A percentile compares a stretch with the other conserved stretches of the same genome.
phyloP scores from a whole-genome alignment of 2,888 invertebrate genomes.

The Cryptus viduatorius region DNA sequence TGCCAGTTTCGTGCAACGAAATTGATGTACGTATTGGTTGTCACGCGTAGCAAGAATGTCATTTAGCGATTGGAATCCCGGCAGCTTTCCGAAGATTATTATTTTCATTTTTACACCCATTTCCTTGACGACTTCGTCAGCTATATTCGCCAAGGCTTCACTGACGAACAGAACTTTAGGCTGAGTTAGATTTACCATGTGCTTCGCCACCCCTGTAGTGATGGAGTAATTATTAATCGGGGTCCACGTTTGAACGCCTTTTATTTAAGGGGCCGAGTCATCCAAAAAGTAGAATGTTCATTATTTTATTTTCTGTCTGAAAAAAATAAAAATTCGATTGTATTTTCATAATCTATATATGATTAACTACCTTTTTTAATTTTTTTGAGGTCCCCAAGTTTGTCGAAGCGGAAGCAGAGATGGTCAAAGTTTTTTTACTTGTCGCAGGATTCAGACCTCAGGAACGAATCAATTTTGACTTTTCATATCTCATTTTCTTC shows the following conservation, averaged over 20 bases:
- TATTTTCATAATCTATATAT: no score
- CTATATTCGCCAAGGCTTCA: slow-evolving; percentile 44
- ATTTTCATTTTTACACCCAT: slow-evolving; percentile 68
- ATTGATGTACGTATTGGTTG: slow-evolving; percentile 63
- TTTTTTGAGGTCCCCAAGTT: no score
- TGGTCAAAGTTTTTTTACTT: no score
- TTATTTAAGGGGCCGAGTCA: no score
- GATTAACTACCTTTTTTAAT: no score
- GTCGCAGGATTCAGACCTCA: no score
- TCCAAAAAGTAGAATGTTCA: no score
- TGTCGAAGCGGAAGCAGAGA: no score
- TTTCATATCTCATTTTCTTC: no score
- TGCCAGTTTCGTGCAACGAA: slow-evolving; percentile 67
- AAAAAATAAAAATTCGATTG: no score
- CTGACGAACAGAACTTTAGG: slow-evolving; percentile 78
- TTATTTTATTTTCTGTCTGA: no score
- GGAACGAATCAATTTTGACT: no score
- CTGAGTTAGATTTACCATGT: slow-evolving; percentile 71
- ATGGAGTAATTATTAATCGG: slow-evolving; percentile 39
- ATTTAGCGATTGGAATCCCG: slow-evolving; percentile 66
- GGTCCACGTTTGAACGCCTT: slow-evolving; percentile 22
- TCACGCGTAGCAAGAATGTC: slow-evolving; percentile 70
- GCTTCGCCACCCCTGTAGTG: slow-evolving; percentile 73
- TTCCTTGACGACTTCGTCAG: slow-evolving; percentile 68
- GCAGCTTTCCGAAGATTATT: slow-evolving; percentile 73